Conservation (phyloP, 2,888 invertebrate genomes). For the Amblyteles armatorius region DNA sequence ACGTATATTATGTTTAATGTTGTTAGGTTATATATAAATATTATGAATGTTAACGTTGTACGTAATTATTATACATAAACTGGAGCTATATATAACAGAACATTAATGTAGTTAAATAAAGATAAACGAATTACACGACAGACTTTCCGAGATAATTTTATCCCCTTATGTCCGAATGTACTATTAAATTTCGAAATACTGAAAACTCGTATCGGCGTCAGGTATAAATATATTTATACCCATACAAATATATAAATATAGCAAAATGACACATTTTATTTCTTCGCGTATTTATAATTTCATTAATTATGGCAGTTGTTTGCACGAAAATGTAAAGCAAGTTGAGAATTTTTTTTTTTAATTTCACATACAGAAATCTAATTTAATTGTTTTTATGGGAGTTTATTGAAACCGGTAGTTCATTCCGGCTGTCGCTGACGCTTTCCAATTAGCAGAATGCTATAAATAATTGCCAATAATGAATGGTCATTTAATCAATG, state of each 20-base stretch:
- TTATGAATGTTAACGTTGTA: slow-evolving; percentile 82
- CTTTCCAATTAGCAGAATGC: background rate
- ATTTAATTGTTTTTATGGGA: background rate
- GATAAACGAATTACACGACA: slow-evolving; percentile 72
- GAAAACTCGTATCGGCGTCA: too few relatives aligned
- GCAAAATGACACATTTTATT: too few relatives aligned
- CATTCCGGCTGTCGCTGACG: background rate
- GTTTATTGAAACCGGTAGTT: background rate
- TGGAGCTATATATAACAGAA: slow-evolving; percentile 72
- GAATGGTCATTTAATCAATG: background rate
- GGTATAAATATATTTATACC: too few relatives aligned
- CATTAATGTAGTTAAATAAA: slow-evolving; percentile 77
- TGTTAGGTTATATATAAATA: slow-evolving; percentile 79
- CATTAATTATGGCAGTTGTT: background rate
- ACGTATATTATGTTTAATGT: slow-evolving; percentile 79
- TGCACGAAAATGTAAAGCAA: background rate
- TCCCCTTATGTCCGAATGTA: background rate
- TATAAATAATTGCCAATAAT: slow-evolving; percentile 1
- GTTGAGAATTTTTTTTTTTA: too few relatives aligned
- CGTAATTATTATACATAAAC: slow-evolving; percentile 72
- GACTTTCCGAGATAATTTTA: background rate
- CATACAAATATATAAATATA: too few relatives aligned
- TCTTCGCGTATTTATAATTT: background rate
- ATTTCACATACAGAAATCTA: background rate
- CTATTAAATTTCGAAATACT: background rate